Percentiles rank a stretch among this genome's conserved stretches.
Conservation (phyloP, 1,140 invertebrate species). For the Meteorus sp. region DNA sequence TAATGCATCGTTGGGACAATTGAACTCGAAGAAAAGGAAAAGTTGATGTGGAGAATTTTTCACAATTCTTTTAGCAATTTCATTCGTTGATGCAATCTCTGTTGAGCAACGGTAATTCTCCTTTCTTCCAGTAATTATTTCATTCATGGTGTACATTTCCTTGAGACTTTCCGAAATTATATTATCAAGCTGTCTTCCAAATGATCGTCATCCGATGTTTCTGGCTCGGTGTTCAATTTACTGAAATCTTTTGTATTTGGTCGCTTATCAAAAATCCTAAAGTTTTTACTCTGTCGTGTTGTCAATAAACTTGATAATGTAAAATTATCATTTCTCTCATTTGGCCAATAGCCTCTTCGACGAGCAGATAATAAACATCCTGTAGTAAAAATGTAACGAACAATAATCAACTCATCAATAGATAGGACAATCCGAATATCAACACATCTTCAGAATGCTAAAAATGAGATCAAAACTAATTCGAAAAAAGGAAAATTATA, state of each 20-base stretch:
- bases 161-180: too few relatives aligned
- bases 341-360: constrained; percentile 49
- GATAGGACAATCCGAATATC: neutral
- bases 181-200: constrained; percentile 41
- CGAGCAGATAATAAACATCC: constrained; percentile 50
- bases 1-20: too few relatives aligned
- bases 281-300: constrained; percentile 41
- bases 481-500: too few relatives aligned
- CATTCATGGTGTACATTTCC: too few relatives aligned
- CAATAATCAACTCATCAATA: neutral
- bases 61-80: too few relatives aligned
- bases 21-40: too few relatives aligned
- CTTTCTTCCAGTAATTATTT: too few relatives aligned
- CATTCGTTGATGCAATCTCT: too few relatives aligned
- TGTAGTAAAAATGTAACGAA: constrained; percentile 31
- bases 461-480: too few relatives aligned
- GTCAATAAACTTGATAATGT: constrained; percentile 50
- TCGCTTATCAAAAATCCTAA: constrained; percentile 50
- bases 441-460: too few relatives aligned
- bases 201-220: constrained; percentile 54
- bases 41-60: too few relatives aligned
- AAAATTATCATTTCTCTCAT: constrained; percentile 50
- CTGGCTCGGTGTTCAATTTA: constrained; percentile 56
- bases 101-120: too few relatives aligned
- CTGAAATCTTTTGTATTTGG: constrained; percentile 55